These are phyloP conservation scores for Epinephelus awoara DNA, from an alignment of 2,797 vertebrate species.

Conservation along the genomic window DNA sequence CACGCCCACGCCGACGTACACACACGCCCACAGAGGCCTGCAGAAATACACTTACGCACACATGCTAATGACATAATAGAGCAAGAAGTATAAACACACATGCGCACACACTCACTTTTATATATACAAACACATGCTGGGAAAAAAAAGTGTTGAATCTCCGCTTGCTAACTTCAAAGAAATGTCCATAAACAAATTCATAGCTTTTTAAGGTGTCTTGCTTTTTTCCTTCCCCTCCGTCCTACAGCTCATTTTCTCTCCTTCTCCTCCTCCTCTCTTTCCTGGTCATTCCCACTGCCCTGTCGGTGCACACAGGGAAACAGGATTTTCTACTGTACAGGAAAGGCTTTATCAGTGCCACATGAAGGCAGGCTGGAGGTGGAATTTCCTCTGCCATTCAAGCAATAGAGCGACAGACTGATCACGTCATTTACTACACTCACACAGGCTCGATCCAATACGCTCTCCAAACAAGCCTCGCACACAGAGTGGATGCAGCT, in stretches of 20 bases:
- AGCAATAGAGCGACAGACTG: conserved; percentile 84
- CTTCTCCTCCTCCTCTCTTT: conserved; percentile 82
- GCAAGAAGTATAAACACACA: conserved; percentile 71
- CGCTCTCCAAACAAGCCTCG: conserved; percentile 30
- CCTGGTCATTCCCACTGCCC: conserved; percentile 91
- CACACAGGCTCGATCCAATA: conserved; percentile 42
- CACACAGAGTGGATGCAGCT: conserved; percentile 31
- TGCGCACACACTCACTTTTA: conserved; percentile 65
- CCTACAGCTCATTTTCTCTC: conserved; percentile 43
- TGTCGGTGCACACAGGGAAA: conserved; percentile 92
- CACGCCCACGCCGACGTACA: conserved; percentile 68
- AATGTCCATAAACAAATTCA: conserved; percentile 66
- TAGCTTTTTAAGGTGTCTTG: conserved; percentile 58
- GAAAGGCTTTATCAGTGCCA: conserved; percentile 99
- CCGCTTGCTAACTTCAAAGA: conserved; percentile 64
- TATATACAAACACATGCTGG: conserved; percentile 62
- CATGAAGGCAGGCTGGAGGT: conserved; percentile 96
- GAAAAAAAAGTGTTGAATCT: conserved; percentile 66
- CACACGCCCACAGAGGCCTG: conserved; percentile 63
- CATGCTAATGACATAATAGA: conserved; percentile 81
- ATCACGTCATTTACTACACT: conserved; percentile 84
- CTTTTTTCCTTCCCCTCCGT: conserved; percentile 33
- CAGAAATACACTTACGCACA: conserved; percentile 66
- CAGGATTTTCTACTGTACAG: conserved; percentile 98
- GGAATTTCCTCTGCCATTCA: conserved; percentile 97